These are phyloP conservation scores for Arge pagana DNA, from an alignment of 2,888 invertebrate genomes.

Conservation along the genomic window DNA sequence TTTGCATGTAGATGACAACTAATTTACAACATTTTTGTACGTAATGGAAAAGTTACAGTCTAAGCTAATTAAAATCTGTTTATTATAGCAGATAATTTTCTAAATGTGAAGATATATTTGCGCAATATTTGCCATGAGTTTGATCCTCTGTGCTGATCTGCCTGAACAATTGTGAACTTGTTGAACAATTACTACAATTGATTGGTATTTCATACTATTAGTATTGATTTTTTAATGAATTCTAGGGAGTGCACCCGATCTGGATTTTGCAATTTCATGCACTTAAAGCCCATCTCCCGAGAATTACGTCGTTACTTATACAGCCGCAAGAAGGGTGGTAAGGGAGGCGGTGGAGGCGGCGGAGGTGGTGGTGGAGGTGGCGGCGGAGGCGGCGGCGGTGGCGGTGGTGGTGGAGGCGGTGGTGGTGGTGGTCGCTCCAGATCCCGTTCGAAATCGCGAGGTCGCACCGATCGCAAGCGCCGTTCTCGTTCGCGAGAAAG, in stretches of 20 bases:
- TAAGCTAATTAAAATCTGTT: too few species aligned
- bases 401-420: constrained; percentile 46
- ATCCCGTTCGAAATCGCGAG: constrained; percentile 64
- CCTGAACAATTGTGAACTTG: too few species aligned
- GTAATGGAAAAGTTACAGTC: too few species aligned
- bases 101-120: background rate
- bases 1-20: too few species aligned
- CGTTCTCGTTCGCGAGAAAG: constrained; percentile 56
- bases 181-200: constrained; percentile 3
- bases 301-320: constrained; percentile 85
- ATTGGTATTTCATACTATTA: constrained; percentile 2
- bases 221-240: too few species aligned
- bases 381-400: constrained; percentile 41
- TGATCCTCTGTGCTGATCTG: background rate
- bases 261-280: constrained; percentile 99
- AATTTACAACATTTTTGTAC: too few species aligned
- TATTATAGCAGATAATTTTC: background rate
- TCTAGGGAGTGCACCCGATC: constrained; percentile 91
- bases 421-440: constrained; percentile 64
- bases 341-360: constrained; percentile 47
- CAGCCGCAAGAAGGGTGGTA: constrained; percentile 67
- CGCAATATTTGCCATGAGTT: background rate
- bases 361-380: constrained; percentile 51
- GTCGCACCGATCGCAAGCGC: constrained; percentile 58
- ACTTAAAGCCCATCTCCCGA: constrained; percentile 96